A percentile compares a stretch with the other conserved stretches of the same genome.
Conservation (phyloP, 2,888 invertebrate species). For the Microctonus brassicae region DNA sequence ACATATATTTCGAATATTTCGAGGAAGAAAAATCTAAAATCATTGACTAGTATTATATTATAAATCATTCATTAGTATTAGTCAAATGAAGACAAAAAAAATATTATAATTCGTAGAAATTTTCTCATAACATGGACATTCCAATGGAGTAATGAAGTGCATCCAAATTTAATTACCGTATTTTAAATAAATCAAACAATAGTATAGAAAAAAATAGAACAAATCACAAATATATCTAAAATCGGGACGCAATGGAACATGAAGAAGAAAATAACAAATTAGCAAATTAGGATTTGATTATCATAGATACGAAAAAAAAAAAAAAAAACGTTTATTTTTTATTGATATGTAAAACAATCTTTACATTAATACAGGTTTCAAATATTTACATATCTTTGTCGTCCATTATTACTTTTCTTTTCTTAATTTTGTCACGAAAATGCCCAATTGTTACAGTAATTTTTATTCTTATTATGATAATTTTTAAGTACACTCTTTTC, state of each 20-base stretch:
- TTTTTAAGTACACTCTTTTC: neutral
- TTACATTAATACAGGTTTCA: neutral
- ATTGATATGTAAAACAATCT: conserved; percentile 6
- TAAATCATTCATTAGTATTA: no score
- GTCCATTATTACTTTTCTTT: neutral
- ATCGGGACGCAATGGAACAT: neutral
- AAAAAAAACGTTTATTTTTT: neutral
- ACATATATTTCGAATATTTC: neutral
- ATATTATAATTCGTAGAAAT: neutral
- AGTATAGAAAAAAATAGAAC: conserved; percentile 19
- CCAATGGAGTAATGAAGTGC: conserved; percentile 38
- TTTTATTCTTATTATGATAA: neutral
- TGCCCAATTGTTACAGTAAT: neutral
- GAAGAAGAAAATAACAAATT: neutral
- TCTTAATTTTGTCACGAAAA: neutral
- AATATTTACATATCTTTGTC: conserved; percentile 10
- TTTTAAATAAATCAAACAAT: conserved; percentile 28
- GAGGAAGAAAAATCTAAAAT: neutral
- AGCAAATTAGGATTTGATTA: neutral
- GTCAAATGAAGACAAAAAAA: neutral
- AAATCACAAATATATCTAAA: conserved; percentile 14
- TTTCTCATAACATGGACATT: conserved; percentile 38
- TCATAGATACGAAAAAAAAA: neutral
- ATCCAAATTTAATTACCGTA: conserved; percentile 10
- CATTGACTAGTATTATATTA: no score